Evolutionary conservation across 2,113 vertebrate species (phyloP), one percentile per base, ranked within the genome.

Genomic region (Chrysochloris asiatica): DNA sequence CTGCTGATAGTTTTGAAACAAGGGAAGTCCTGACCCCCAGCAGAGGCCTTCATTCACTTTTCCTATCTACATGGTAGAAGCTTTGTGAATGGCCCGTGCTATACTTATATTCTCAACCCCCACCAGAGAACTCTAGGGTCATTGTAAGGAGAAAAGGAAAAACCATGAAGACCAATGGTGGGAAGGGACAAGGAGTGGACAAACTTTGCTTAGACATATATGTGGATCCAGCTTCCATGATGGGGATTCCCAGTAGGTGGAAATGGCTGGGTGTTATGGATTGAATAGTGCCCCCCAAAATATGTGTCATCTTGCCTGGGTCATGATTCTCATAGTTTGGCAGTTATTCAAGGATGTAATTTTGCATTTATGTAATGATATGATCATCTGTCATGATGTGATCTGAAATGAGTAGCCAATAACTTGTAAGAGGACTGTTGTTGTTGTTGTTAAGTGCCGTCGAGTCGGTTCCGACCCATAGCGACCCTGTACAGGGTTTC

Each of bases 101-200:
- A 30, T 24, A 82, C 78, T 41, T 5, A 22, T 79, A 10, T 6
- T 4, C 10, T 67, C 50, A 78, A 43, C 4, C 0, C 38, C 24
- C 16, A 65, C 16, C 26, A 17, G 54, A 72, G 94, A 81, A 50
- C 12, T 85, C 78, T 36, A 14, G 78, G 33, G 41, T 10, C 56
- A 65, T 16, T 22, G 11, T 48, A 78, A 75, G 30, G 19, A 85
- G 30, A 77, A 19, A 88, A 65, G 9, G 22, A 84, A n/a, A 9
- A 30, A 50, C 24, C 4, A 2, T 10, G 83, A 65, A 72, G 45
- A 43, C 17, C 22, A 43, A 26, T n/a, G 47, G 14, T 54, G 9
- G 4, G 7, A 30, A 2, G 10, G 4, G 45, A 24, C 19, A 33
- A 1, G 1, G 21, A 43, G 9, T 26, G 0, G 33, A 75, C n/a